Evolutionary conservation across 2,797 vertebrate genomes (phyloP).

Genomic region (Ispidina lecontei): DNA sequence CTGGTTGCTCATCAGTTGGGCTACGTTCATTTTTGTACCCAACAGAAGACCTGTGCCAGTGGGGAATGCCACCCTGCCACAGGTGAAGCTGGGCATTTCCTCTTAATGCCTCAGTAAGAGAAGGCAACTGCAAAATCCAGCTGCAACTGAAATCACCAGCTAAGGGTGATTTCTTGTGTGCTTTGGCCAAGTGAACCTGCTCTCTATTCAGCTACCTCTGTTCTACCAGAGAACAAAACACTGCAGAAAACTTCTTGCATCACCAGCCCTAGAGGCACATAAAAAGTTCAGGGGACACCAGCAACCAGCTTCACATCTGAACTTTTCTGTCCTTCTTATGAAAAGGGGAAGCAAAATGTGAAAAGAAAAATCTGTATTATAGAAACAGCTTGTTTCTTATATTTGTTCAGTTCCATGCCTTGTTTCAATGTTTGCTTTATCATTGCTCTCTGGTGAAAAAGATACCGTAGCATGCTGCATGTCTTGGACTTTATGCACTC

Average conservation of each 20-base stretch:
- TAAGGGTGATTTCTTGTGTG: neutral
- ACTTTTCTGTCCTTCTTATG: neutral
- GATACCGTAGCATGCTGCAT: accelerated
- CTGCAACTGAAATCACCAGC: neutral
- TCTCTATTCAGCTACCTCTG: neutral
- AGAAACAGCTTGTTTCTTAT: neutral
- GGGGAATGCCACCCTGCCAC: neutral
- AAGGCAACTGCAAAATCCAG: slow-evolving; percentile 5
- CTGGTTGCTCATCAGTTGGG: neutral
- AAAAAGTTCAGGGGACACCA: neutral
- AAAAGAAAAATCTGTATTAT: neutral
- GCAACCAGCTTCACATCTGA: neutral
- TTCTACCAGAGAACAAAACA: neutral
- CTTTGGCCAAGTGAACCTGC: neutral
- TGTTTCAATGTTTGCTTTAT: neutral
- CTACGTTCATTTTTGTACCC: neutral
- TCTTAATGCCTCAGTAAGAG: neutral
- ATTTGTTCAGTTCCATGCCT: neutral
- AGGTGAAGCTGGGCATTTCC: neutral
- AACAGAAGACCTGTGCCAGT: neutral
- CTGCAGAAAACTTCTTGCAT: neutral
- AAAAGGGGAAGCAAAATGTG: neutral
- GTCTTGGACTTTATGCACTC: neutral
- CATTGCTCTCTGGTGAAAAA: neutral
- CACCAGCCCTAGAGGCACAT: accelerated